Conservation (phyloP, 2,797 vertebrate genomes). For the Aratinga solstitialis region DNA sequence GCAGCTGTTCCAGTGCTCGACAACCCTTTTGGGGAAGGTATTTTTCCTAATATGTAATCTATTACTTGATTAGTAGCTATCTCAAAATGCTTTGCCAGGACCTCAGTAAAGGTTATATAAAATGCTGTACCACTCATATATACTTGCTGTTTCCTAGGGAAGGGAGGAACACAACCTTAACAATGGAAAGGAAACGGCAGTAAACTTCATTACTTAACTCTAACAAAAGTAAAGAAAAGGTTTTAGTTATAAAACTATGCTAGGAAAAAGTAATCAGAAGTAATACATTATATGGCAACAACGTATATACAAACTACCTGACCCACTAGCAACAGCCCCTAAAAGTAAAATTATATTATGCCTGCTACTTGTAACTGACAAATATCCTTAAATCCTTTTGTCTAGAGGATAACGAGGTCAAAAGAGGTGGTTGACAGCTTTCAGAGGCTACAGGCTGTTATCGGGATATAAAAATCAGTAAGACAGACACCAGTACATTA, state of each 20-base stretch:
- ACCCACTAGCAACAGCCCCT: background rate
- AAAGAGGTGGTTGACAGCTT: background rate
- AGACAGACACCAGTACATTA: background rate
- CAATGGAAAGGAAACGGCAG: background rate
- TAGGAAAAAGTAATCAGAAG: background rate
- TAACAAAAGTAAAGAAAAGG: background rate
- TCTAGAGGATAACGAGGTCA: background rate
- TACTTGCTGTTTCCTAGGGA: background rate
- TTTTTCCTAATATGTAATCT: background rate
- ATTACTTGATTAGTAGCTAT: background rate
- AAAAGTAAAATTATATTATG: background rate
- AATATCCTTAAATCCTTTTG: background rate
- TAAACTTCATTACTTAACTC: background rate
- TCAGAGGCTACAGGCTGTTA: background rate
- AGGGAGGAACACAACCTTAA: background rate
- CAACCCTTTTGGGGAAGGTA: background rate
- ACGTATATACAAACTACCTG: background rate
- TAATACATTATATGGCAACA: background rate
- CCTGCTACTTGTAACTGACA: background rate
- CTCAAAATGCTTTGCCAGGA: background rate
- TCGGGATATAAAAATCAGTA: background rate
- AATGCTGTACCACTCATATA: background rate
- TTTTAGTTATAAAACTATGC: background rate
- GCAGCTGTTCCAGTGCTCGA: background rate
- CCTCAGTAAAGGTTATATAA: background rate